These are phyloP conservation scores for Pipistrellus kuhlii DNA, from an alignment of 2,797 vertebrate species.

Conservation along the genomic window DNA sequence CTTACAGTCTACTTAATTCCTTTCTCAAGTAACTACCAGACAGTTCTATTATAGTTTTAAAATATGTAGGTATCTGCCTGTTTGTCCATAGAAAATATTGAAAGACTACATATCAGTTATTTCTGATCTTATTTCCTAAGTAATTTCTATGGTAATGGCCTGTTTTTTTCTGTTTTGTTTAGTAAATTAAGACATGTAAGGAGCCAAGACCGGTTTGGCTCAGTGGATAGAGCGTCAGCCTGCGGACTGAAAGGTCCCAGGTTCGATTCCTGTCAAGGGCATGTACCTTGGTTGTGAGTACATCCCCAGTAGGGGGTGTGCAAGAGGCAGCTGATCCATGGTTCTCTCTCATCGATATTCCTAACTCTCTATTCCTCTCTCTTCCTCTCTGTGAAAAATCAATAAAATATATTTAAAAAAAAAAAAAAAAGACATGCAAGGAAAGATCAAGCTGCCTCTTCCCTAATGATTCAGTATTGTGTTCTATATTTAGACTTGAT, in stretches of 20 bases:
- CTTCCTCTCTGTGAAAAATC: too few relatives aligned
- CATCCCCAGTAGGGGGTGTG: too few relatives aligned
- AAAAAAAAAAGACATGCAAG: neutral
- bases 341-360: too few relatives aligned
- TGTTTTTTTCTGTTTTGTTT: neutral
- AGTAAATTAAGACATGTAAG: neutral
- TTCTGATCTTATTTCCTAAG: neutral
- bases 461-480: neutral
- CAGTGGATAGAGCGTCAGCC: too few relatives aligned
- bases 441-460: conserved; percentile 11
- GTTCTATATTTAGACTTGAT: neutral
- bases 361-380: too few relatives aligned
- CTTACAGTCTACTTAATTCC: conserved; percentile 24
- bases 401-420: too few relatives aligned
- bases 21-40: neutral
- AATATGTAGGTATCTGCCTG: neutral
- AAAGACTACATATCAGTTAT: neutral
- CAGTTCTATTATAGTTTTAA: neutral
- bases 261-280: too few relatives aligned
- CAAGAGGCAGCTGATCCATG: too few relatives aligned
- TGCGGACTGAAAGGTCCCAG: too few relatives aligned
- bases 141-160: neutral
- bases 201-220: too few relatives aligned
- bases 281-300: too few relatives aligned
- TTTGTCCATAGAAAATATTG: neutral